Evolutionary conservation across 2,888 invertebrate species (phyloP).

Genomic region (Leptopterna dolabrata): DNA sequence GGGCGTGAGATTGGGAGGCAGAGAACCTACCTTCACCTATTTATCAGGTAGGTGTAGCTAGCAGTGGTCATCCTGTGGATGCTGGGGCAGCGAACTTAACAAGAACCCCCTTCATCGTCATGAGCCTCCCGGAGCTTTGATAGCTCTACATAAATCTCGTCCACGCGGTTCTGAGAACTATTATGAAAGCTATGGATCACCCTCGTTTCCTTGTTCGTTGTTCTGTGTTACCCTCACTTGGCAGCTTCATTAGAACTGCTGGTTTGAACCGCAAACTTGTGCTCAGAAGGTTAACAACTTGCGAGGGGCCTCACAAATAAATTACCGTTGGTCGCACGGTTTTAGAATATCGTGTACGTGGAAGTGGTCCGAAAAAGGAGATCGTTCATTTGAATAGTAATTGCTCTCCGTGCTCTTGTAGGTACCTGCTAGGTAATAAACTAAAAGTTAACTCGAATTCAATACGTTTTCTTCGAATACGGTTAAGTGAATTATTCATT

Average conservation of each 20-base stretch:
- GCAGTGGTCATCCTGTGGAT: neutral
- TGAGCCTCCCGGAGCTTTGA: neutral
- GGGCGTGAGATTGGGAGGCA: neutral
- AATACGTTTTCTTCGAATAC: too few relatives aligned
- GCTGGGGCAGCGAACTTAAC: neutral
- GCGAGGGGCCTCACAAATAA: neutral
- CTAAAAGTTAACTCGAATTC: too few relatives aligned
- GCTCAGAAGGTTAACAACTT: neutral
- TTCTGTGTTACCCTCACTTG: slow-evolving; percentile 2
- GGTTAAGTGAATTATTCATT: too few relatives aligned
- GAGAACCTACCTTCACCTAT: neutral
- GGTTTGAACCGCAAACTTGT: slow-evolving; percentile 19
- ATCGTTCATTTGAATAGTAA: neutral
- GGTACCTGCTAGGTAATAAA: too few relatives aligned
- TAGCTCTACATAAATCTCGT: neutral
- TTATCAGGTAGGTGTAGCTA: neutral
- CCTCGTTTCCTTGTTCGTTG: neutral
- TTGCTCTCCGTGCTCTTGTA: too few relatives aligned
- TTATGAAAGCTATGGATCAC: slow-evolving; percentile 37
- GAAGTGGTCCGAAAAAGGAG: neutral
- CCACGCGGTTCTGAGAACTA: slow-evolving; percentile 2
- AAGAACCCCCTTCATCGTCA: neutral
- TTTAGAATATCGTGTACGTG: neutral
- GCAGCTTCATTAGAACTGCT: slow-evolving; percentile 33
- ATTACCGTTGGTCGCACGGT: neutral